Base-by-base conservation (phyloP, 2,797 vertebrate species). In the Lutjanus argentimaculatus region DNA sequence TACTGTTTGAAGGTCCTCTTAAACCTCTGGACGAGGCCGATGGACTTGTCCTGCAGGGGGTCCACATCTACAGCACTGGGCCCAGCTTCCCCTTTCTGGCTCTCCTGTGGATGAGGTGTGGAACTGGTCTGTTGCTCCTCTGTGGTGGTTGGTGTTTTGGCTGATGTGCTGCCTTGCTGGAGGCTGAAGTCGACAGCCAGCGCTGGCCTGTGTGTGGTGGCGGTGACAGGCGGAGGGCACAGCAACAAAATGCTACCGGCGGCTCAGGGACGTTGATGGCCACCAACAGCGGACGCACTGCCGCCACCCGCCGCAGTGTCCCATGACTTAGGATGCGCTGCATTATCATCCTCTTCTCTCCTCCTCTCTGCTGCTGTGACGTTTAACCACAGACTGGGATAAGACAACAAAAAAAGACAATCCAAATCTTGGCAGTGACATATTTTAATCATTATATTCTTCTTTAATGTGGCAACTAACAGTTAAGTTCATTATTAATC, bases 1-100 rank as follows among this genome's bases (percentile, higher is more conserved):
- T 99, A 99, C 77, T 99, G 98, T 88, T 97, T 98, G 88, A 99
- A 98, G 55, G 97, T 98, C 82, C 80, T 98, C 95, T 99, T 99
- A 91, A 99, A 99, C 88, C 98, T 96, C 87, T 98, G 97, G 83
- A 95, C 93, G 0, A 99, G 95, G 64, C 97, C 95, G 36, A 97
- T 97, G 75, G 98, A 98, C 79, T 95, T 97, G 87, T 99, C 98
- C 92, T 98, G 97, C 84, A 99, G 94, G 1, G 98, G 98, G 92
- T 99, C 98, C 21, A 93, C 48, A 48, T 99, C 98, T 66, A 22
- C 88, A 2, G 16, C 17, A 8, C 46, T 56, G 8, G 76, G 22
- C 12, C 0, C 63, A 7, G 71, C 57, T 1, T 88, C 68, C n/a
- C 1, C 62, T 42, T 19, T 72, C 67, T 67, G 63, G 46, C 13